Base-by-base conservation (phyloP, 2,113 vertebrate genomes). In the Strix uralensis region DNA sequence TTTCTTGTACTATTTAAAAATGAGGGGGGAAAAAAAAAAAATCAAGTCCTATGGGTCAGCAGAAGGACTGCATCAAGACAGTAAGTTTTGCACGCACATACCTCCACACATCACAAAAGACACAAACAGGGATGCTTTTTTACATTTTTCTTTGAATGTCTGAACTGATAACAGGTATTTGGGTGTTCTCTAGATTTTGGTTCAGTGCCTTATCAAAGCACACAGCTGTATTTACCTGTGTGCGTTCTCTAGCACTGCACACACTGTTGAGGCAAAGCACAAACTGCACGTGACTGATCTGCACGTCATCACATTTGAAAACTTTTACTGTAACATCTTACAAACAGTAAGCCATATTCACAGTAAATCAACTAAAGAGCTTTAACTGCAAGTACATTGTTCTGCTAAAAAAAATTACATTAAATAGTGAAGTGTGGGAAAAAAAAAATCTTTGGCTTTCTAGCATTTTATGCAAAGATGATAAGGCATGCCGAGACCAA, bases 41-140 rank as follows among this genome's bases (percentile, higher is more conserved):
- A 47, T 46, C 7, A 47, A 71, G 32, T 46, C 23, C 51, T 49
- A 13, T 11, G 40, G 9, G 51, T 15, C 16, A 54, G 49, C 11
- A 81, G 38, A 29, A 82, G 32, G 21, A 42, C 34, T 59, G 44
- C 46, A 49, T 22, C 51, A 59, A 52, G 38, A 11, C n/a, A 51
- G 7, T 21, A n/a, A 47, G 11, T 61, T 84, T 3, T 27, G 29
- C 3, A 3, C 5, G 0, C 38, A 46, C 12, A 32, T 3, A 42
- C 5, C 15, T 70, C 19, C 30, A 27, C 27, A n/a, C n/a, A 66
- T 2, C 22, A 77, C 42, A 44, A 66, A 57, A 36, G 11, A 55
- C 22, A 86, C 44, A 57, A 58, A 59, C 58, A 11, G 5, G 6
- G 2, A 0, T 9, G 1, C 2, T 4, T 38, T 82, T 44, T 7